phyloP scores from a whole-genome alignment of 2,888 invertebrate species.

The Ennomos fuscantarius region DNA sequence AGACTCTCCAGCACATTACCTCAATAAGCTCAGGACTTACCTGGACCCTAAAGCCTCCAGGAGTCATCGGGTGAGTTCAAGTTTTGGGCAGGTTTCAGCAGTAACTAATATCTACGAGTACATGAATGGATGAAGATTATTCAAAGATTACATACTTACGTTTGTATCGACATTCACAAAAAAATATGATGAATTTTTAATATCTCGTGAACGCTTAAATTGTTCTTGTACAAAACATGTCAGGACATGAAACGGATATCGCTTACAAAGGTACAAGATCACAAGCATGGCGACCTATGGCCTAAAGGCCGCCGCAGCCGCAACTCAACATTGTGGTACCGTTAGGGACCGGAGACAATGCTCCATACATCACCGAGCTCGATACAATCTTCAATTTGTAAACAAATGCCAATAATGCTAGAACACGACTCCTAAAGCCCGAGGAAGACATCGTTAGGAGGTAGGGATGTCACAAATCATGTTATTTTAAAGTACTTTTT shows the following conservation, averaged over 20 bases:
- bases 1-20: conserved; percentile 98
- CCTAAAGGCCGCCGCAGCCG: conserved; percentile 13
- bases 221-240: conserved; percentile 11
- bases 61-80: conserved; percentile 93
- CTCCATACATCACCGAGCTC: conserved; percentile 24
- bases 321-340: conserved; percentile 22
- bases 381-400: conserved; percentile 29
- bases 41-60: conserved; percentile 98
- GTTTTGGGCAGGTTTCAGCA: neutral
- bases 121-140: neutral
- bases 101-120: neutral
- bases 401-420: conserved; percentile 16
- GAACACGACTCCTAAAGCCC: conserved; percentile 14
- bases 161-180: neutral
- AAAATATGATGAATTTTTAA: too few species aligned
- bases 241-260: conserved; percentile 7
- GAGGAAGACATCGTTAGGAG: conserved; percentile 1
- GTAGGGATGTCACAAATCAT: neutral
- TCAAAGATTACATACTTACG: neutral
- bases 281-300: conserved; percentile 13
- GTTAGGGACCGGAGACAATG: conserved; percentile 48
- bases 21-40: conserved; percentile 97
- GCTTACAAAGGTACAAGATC: conserved; percentile 10
- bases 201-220: neutral
- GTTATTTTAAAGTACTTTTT: too few species aligned